A percentile compares a stretch with the other conserved stretches of the same genome.
Conservation (phyloP, 1,140 invertebrate species). For the Drosophila burlai region DNA sequence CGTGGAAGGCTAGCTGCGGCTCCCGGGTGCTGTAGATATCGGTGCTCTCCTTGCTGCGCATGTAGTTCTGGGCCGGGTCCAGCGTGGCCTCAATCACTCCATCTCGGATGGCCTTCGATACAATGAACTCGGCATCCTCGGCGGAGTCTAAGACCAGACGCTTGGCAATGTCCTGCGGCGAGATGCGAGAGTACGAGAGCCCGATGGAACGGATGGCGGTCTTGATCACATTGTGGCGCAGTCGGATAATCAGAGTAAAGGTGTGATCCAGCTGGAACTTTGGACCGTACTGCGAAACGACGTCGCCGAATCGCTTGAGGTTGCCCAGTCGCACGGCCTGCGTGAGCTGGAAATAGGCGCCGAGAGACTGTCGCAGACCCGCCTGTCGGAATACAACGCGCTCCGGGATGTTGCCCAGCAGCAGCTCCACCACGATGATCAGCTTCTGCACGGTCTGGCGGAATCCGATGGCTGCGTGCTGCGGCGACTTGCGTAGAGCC, state of each 20-base stretch:
- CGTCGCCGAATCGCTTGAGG: conserved; percentile 96
- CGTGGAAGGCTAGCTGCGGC: conserved; percentile 98
- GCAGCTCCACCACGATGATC: conserved; percentile 97
- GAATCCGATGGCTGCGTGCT: conserved; percentile 98
- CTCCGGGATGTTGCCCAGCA: conserved; percentile 99
- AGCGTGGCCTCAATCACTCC: conserved; percentile 99
- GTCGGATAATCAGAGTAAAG: conserved; percentile 96
- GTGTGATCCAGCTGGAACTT: conserved; percentile 96
- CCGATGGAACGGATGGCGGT: conserved; percentile 99
- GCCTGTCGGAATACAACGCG: conserved; percentile 95
- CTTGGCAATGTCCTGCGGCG: conserved; percentile 96
- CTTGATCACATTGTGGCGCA: conserved; percentile 99
- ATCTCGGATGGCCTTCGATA: conserved; percentile 99
- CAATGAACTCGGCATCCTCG: conserved; percentile 99
- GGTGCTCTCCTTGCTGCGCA: conserved; percentile 98
- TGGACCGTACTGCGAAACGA: conserved; percentile 94
- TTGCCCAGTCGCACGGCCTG: conserved; percentile 98
- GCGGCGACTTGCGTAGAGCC: conserved; percentile 97
- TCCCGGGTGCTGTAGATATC: conserved; percentile 99
- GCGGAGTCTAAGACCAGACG: conserved; percentile 97
- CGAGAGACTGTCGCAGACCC: conserved; percentile 93
- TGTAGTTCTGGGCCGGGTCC: conserved; percentile 97
- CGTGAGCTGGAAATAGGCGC: conserved; percentile 98
- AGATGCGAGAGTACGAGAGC: conserved; percentile 98
- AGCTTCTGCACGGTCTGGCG: conserved; percentile 99